Evolutionary conservation across 2,113 vertebrate species (phyloP).

Genomic region (Numida meleagris): DNA sequence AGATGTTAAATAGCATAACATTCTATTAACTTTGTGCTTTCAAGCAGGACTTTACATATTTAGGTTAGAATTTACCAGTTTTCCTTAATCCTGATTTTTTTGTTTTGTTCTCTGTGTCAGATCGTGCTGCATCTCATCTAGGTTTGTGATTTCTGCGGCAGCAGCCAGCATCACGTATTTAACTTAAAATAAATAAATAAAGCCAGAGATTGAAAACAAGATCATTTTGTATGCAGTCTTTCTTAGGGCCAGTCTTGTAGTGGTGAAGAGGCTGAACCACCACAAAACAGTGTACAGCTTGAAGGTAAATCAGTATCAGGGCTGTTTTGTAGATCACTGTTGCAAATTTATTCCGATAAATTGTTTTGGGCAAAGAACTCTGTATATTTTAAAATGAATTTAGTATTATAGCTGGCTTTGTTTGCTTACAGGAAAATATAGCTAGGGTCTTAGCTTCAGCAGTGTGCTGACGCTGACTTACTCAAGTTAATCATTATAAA

Average conservation of each 20-base stretch:
- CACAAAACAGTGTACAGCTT: neutral
- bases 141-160: neutral
- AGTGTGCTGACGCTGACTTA: neutral
- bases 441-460: neutral
- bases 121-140: neutral
- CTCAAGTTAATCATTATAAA: accelerated
- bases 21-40: neutral
- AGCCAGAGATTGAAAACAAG: neutral
- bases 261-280: neutral
- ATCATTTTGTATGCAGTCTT: neutral
- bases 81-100: neutral
- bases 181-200: neutral
- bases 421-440: neutral
- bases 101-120: neutral
- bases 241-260: neutral
- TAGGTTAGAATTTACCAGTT: neutral
- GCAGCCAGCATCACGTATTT: neutral
- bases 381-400: neutral
- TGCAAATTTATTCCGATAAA: neutral
- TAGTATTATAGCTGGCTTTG: neutral
- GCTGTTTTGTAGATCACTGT: neutral
- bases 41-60: neutral
- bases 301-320: neutral
- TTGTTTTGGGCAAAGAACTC: neutral
- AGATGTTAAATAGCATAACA: neutral